These are phyloP conservation scores for Allobates femoralis DNA, from an alignment of 2,797 vertebrate genomes.

Conservation along the genomic window DNA sequence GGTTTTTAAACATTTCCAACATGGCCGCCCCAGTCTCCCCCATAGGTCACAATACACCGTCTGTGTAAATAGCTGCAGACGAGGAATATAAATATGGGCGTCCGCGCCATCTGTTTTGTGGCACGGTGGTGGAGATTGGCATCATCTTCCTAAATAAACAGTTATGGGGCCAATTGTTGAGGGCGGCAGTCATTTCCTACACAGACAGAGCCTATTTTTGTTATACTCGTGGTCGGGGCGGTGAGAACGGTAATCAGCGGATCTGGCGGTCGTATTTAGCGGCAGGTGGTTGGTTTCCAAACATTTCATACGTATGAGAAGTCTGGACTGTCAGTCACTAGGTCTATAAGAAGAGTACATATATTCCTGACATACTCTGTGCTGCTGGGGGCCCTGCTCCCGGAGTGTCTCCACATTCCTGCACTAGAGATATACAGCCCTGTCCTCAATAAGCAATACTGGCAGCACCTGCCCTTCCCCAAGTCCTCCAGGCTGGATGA, in stretches of 20 bases:
- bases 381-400: too few relatives aligned
- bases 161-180: slow-evolving; percentile 4
- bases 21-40: too few relatives aligned
- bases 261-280: neutral
- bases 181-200: slow-evolving; percentile 27
- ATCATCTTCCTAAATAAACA: slow-evolving; percentile 42
- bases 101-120: slow-evolving; percentile 41
- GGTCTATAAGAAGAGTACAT: too few relatives aligned
- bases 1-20: too few relatives aligned
- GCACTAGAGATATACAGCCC: too few relatives aligned
- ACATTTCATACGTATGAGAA: neutral
- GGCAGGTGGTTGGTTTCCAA: slow-evolving; percentile 15
- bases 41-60: neutral
- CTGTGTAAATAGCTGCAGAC: neutral
- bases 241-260: neutral
- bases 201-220: slow-evolving; percentile 53
- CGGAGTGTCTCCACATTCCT: too few relatives aligned
- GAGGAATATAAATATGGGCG: slow-evolving; percentile 21
- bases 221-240: slow-evolving; percentile 19
- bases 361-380: too few relatives aligned
- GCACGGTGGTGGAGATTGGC: neutral
- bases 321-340: too few relatives aligned
- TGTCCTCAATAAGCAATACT: too few relatives aligned
- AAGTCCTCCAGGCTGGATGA: too few relatives aligned
- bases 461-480: too few relatives aligned